These are phyloP conservation scores for Ashinkailepas kermadecensis DNA, from an alignment of 2,888 invertebrate genomes.

Conservation along the genomic window DNA sequence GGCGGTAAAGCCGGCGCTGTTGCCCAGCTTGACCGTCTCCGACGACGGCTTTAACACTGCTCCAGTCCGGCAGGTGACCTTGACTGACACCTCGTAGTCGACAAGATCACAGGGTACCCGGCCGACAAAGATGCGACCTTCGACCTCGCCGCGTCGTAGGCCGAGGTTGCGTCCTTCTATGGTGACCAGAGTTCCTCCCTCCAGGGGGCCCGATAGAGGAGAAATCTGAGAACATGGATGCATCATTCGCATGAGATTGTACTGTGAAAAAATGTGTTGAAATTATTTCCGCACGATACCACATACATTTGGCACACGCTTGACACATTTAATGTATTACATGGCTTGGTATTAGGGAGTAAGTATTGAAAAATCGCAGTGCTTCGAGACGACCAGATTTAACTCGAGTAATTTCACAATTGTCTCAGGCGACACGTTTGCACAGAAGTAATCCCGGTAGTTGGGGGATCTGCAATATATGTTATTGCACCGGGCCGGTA, in stretches of 20 bases:
- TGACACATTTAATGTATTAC: no score
- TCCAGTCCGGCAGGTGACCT: constrained; percentile 84
- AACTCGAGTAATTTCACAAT: no score
- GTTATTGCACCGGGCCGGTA: no score
- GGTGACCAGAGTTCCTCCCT: constrained; percentile 91
- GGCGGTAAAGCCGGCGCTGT: constrained; percentile 69
- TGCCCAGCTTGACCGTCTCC: constrained; percentile 8
- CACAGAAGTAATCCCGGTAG: no score
- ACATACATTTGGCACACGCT: no score
- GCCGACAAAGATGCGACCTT: constrained; percentile 84
- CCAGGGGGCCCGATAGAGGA: constrained; percentile 90
- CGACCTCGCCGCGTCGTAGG: constrained; percentile 81
- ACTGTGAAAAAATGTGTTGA: neutral
- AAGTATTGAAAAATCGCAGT: no score
- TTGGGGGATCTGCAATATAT: no score
- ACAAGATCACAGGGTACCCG: constrained; percentile 78
- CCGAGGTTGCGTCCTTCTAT: constrained; percentile 96
- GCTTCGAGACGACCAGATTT: no score
- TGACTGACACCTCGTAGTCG: constrained; percentile 86
- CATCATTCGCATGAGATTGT: no score
- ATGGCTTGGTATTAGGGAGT: no score
- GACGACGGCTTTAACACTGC: constrained; percentile 64
- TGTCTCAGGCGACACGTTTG: no score
- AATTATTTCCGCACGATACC: no score
- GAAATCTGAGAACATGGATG: constrained; percentile 55